phyloP scores from a whole-genome alignment of 2,113 vertebrate species.

The Lates calcarifer region DNA sequence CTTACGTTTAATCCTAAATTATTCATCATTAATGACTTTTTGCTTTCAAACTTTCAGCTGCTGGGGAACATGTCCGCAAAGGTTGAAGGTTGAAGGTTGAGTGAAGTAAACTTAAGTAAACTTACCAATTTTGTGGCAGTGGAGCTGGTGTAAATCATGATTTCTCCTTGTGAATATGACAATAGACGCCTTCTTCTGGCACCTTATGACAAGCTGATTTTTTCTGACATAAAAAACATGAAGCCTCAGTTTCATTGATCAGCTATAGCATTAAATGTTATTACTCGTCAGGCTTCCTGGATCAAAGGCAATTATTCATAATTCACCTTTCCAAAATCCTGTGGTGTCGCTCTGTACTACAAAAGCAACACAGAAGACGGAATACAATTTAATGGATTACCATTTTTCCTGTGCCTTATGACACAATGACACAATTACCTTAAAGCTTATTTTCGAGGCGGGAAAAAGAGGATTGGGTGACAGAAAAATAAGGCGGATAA shows the following conservation, averaged over 20 bases:
- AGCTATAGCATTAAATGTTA: slow-evolving; percentile 69
- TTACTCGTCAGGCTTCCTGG: slow-evolving; percentile 70
- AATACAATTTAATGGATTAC: slow-evolving; percentile 80
- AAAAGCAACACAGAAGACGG: slow-evolving; percentile 71
- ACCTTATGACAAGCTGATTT: slow-evolving; percentile 30
- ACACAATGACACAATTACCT: slow-evolving; percentile 79
- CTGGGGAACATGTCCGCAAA: slow-evolving; percentile 28
- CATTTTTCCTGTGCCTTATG: slow-evolving; percentile 68
- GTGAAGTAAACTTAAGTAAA: slow-evolving; percentile 22
- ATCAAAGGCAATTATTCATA: slow-evolving; percentile 79
- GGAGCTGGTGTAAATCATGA: neutral
- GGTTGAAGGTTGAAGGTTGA: slow-evolving; percentile 58
- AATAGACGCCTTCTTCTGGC: slow-evolving; percentile 27
- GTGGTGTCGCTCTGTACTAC: slow-evolving; percentile 54
- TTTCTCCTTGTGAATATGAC: slow-evolving; percentile 34
- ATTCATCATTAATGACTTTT: slow-evolving; percentile 72
- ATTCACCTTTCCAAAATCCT: slow-evolving; percentile 75
- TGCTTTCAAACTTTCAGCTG: slow-evolving; percentile 43
- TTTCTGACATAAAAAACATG: slow-evolving; percentile 32
- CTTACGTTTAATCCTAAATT: slow-evolving; percentile 80
- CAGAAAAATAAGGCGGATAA: slow-evolving; percentile 72
- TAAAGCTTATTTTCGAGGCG: slow-evolving; percentile 75
- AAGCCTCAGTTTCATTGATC: slow-evolving; percentile 65
- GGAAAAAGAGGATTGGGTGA: slow-evolving; percentile 68
- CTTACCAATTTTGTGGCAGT: neutral